These are phyloP conservation scores for Cyrtorhinus lividipennis DNA, from an alignment of 1,140 invertebrate genomes.

Conservation along the genomic window DNA sequence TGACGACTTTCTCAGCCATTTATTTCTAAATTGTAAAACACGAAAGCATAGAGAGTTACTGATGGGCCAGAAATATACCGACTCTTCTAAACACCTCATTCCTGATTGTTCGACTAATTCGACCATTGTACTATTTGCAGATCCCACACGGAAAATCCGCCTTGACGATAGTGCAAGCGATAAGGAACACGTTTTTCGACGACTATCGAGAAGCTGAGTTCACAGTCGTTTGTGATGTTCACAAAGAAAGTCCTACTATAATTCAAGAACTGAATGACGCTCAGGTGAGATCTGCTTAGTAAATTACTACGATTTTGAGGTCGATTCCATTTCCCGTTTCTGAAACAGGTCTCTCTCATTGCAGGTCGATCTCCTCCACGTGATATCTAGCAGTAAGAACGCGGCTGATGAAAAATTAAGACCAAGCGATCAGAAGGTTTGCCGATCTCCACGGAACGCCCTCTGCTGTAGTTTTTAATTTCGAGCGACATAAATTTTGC, in stretches of 20 bases:
- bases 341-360: too few species aligned
- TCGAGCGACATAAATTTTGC: constrained; percentile 83
- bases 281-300: too few species aligned
- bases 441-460: constrained; percentile 63
- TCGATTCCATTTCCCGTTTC: too few species aligned
- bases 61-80: too few species aligned
- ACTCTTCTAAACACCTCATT: too few species aligned
- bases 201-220: constrained; percentile 74
- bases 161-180: constrained; percentile 55
- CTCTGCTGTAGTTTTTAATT: constrained; percentile 61
- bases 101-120: too few species aligned
- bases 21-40: too few species aligned
- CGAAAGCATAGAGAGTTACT: too few species aligned
- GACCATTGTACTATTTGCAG: too few species aligned
- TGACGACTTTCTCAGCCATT: too few species aligned
- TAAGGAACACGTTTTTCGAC: constrained; percentile 60
- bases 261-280: constrained; percentile 76
- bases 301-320: too few species aligned
- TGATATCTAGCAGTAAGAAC: constrained; percentile 73
- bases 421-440: constrained; percentile 69
- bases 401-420: constrained; percentile 79
- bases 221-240: constrained; percentile 49
- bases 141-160: constrained; percentile 69
- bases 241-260: constrained; percentile 59
- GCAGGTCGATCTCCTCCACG: constrained; percentile 72